These are phyloP conservation scores for Drosophila bocki DNA, from an alignment of 1,140 invertebrate genomes.

Conservation along the genomic window DNA sequence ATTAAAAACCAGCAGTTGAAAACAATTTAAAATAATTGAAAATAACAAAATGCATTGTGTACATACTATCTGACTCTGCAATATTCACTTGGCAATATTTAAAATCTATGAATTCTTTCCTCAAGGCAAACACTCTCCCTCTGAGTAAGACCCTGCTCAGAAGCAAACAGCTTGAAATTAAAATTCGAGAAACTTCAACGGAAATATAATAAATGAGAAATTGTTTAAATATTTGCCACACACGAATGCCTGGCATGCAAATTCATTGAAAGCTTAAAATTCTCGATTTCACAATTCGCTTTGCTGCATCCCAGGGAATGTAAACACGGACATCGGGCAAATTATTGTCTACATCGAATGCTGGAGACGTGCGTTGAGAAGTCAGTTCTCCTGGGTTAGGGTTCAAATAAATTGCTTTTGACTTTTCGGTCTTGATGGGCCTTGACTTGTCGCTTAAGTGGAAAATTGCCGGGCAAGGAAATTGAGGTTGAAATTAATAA, in stretches of 20 bases:
- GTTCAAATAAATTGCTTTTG: constrained; percentile 79
- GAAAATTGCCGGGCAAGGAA: constrained; percentile 60
- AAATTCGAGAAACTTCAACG: constrained; percentile 39
- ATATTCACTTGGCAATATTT: neutral
- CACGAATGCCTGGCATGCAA: constrained; percentile 49
- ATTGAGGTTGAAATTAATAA: constrained; percentile 47
- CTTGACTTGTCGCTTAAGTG: constrained; percentile 75
- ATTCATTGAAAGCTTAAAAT: constrained; percentile 44
- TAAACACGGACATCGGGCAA: constrained; percentile 29
- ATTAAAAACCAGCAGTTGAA: neutral
- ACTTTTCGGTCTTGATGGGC: constrained; percentile 17
- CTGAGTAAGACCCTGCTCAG: neutral
- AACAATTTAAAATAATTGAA: neutral
- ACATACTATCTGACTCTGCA: neutral
- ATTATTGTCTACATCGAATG: constrained; percentile 62
- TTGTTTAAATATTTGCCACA: constrained; percentile 59
- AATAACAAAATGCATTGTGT: neutral
- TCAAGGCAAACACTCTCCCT: neutral
- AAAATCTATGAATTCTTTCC: neutral
- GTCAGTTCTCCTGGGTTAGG: constrained; percentile 48
- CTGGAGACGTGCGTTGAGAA: constrained; percentile 55
- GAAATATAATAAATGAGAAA: constrained; percentile 41
- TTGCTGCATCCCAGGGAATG: constrained; percentile 31
- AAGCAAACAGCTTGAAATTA: constrained; percentile 14
- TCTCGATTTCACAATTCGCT: constrained; percentile 53